phyloP scores from a whole-genome alignment of 2,888 invertebrate species.

The Sminthurides aquaticus region DNA sequence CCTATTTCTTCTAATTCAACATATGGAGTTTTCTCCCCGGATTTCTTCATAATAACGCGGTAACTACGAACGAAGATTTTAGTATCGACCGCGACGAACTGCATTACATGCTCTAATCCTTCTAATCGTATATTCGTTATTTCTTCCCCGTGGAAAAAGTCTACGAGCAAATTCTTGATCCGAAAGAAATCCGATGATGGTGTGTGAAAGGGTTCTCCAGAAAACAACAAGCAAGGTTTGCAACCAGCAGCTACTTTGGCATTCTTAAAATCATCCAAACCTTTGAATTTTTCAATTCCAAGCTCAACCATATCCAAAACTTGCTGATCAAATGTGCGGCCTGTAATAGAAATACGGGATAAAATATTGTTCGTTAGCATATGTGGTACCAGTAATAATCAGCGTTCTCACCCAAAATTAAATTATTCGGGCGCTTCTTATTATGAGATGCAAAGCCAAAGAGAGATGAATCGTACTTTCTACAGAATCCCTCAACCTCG shows the following conservation, averaged over 20 bases:
- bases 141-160: conserved; percentile 82
- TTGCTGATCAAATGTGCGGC: conserved; percentile 77
- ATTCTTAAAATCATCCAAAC: conserved; percentile 69
- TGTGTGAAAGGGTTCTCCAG: conserved; percentile 83
- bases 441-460: conserved; percentile 87
- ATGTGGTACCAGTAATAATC: too few relatives aligned
- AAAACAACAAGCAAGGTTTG: conserved; percentile 86
- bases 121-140: conserved; percentile 75
- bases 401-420: conserved; percentile 67
- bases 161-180: conserved; percentile 78
- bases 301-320: conserved; percentile 95
- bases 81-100: conserved; percentile 77
- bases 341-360: conserved; percentile 46
- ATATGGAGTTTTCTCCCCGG: conserved; percentile 77
- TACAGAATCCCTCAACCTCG: conserved; percentile 62
- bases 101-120: conserved; percentile 87
- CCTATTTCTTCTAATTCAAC: conserved; percentile 91
- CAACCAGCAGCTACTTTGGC: conserved; percentile 70
- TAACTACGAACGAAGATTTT: conserved; percentile 68
- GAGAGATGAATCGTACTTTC: conserved; percentile 78
- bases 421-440: conserved; percentile 90
- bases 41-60: conserved; percentile 80
- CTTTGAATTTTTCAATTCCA: conserved; percentile 73
- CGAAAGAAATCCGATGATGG: conserved; percentile 66
- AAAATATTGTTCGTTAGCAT: too few relatives aligned